phyloP scores from a whole-genome alignment of 2,113 vertebrate species.

The Limnothrissa miodon region DNA sequence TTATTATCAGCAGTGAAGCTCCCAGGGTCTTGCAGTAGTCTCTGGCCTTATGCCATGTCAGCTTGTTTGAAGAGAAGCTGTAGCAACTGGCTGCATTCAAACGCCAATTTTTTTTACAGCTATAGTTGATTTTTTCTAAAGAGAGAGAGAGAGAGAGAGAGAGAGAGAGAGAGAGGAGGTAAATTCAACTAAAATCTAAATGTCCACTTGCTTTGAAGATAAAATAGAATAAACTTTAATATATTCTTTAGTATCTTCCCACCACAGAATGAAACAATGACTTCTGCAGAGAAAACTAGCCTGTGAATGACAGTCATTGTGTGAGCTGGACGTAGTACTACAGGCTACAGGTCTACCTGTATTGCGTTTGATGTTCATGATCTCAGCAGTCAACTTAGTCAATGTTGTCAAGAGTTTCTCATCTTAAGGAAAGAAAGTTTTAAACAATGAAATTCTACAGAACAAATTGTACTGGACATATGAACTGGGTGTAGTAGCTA shows the following conservation, averaged over 20 bases:
- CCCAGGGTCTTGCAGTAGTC: slow-evolving; percentile 30
- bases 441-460: no score
- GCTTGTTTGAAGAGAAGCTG: not conserved
- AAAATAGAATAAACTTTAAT: no score
- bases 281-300: not conserved
- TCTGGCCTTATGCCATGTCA: slow-evolving; percentile 28
- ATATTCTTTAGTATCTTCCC: no score
- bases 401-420: not conserved
- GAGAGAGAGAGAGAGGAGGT: not conserved
- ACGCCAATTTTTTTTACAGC: slow-evolving; percentile 33
- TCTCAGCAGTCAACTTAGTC: not conserved
- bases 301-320: no score
- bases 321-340: not conserved
- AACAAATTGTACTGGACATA: no score
- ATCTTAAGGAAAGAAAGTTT: slow-evolving; percentile 31
- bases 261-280: no score
- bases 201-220: not conserved
- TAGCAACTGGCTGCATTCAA: slow-evolving; percentile 22
- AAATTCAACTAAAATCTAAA: not conserved
- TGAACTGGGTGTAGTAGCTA: not conserved
- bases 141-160: not conserved
- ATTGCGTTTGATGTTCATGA: not conserved
- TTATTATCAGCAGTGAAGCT: slow-evolving; percentile 23
- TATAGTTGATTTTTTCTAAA: not conserved
- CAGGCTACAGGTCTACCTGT: slow-evolving; percentile 20